These are phyloP conservation scores for Caenorhabditis sp. DNA, from an alignment of 2,888 invertebrate species.

Conservation along the genomic window DNA sequence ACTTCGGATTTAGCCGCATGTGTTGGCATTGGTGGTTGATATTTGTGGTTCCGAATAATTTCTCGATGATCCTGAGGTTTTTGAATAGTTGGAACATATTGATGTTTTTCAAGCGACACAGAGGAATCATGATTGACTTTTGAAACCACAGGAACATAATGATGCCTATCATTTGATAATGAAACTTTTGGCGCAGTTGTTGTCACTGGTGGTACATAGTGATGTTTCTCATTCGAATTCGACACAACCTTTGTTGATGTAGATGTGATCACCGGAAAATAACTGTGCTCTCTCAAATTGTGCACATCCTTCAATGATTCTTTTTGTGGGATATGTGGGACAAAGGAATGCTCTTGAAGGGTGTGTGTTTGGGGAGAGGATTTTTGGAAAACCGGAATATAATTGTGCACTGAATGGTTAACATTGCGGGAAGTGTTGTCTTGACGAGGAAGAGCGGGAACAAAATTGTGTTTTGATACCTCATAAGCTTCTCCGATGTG, in stretches of 20 bases:
- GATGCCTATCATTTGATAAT: background rate
- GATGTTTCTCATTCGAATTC: background rate
- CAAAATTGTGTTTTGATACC: conserved; percentile 12
- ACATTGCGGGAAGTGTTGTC: conserved; percentile 13
- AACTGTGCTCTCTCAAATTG: conserved; percentile 16
- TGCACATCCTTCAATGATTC: background rate
- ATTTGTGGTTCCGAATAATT: conserved; percentile 12
- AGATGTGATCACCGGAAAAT: background rate
- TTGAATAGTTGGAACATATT: conserved; percentile 4
- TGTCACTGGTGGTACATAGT: conserved; percentile 2
- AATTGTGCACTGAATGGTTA: conserved; percentile 21
- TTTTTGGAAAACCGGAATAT: conserved; percentile 17
- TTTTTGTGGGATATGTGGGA: conserved; percentile 27
- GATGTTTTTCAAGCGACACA: background rate
- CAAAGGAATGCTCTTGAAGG: conserved; percentile 31
- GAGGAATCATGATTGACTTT: background rate
- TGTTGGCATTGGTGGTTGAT: conserved; percentile 8
- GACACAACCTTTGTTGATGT: background rate
- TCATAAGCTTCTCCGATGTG: conserved; percentile 13
- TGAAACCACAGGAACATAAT: conserved; percentile 3
- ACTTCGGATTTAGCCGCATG: conserved; percentile 6
- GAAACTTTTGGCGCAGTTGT: background rate
- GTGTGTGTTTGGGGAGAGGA: conserved; percentile 13
- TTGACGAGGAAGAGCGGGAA: conserved; percentile 28
- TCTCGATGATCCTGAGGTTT: background rate